Conservation (phyloP, 2,888 invertebrate species). For the Synergus gifuensis region DNA sequence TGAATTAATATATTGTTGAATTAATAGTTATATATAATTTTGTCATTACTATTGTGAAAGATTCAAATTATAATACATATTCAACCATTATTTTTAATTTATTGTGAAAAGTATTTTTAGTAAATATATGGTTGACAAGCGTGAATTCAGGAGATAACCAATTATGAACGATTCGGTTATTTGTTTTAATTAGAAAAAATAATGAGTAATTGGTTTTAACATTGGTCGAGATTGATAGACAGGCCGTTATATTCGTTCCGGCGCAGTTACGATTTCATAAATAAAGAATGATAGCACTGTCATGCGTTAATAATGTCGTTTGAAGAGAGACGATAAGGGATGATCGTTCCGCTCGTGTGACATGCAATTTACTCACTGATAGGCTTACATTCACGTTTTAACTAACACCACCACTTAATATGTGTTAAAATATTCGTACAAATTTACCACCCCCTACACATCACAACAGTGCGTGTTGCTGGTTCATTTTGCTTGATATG, state of each 20-base stretch:
- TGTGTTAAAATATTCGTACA: background rate
- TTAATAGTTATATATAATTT: background rate
- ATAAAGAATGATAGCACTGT: conserved; percentile 39
- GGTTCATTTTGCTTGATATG: conserved; percentile 11
- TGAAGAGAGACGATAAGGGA: conserved; percentile 37
- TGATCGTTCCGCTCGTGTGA: conserved; percentile 39
- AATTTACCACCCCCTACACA: background rate
- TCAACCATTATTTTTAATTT: no score
- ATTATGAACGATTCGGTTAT: conserved; percentile 14
- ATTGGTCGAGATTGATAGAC: conserved; percentile 17
- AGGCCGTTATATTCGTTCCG: conserved; percentile 23
- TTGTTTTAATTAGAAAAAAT: conserved; percentile 38
- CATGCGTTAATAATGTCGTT: conserved; percentile 36
- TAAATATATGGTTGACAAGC: background rate
- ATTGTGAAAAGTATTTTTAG: background rate
- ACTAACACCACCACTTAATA: background rate
- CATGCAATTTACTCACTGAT: conserved; percentile 34
- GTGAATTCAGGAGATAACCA: background rate
- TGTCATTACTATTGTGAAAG: background rate
- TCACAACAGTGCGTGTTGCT: conserved; percentile 1
- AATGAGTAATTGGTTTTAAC: conserved; percentile 26
- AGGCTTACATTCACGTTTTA: conserved; percentile 22
- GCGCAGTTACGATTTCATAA: conserved; percentile 35
- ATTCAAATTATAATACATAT: no score
- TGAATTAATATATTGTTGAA: background rate